phyloP scores from a whole-genome alignment of 2,797 vertebrate species.

The Amblyraja radiata region DNA sequence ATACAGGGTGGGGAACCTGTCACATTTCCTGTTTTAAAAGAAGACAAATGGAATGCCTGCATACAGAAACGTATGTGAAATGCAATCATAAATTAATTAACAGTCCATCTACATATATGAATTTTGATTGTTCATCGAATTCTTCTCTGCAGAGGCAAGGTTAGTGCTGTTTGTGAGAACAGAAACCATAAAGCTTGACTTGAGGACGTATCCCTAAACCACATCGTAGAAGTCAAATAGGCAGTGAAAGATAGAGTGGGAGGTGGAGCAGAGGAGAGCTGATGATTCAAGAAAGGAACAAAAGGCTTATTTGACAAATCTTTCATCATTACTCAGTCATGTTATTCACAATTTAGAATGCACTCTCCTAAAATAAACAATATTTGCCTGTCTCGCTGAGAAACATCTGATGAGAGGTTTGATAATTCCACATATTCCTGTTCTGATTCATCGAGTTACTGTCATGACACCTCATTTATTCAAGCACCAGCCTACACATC shows the following conservation, averaged over 20 bases:
- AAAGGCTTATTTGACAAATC: background rate
- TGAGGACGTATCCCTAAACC: too few species aligned
- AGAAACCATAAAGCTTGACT: background rate
- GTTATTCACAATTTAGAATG: conserved; percentile 26
- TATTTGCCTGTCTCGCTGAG: background rate
- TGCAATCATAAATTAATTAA: background rate
- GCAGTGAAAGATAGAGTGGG: background rate
- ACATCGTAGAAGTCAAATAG: background rate
- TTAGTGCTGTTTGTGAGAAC: background rate
- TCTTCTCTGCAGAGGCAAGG: background rate
- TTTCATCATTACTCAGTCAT: background rate
- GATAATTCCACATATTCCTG: background rate
- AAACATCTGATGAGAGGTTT: background rate
- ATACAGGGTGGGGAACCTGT: background rate
- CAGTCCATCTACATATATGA: background rate
- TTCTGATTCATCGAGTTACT: background rate
- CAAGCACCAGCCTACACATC: conserved; percentile 24
- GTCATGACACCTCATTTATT: conserved; percentile 8
- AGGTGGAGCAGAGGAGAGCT: background rate
- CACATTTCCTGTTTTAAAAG: background rate
- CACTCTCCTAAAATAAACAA: background rate
- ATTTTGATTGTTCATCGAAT: too few species aligned
- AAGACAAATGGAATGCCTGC: background rate
- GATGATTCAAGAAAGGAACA: background rate
- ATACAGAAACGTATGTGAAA: background rate